A percentile compares a stretch with the other conserved stretches of the same genome.
Conservation (phyloP, 2,888 invertebrate genomes). For the Nymphalis urticae region DNA sequence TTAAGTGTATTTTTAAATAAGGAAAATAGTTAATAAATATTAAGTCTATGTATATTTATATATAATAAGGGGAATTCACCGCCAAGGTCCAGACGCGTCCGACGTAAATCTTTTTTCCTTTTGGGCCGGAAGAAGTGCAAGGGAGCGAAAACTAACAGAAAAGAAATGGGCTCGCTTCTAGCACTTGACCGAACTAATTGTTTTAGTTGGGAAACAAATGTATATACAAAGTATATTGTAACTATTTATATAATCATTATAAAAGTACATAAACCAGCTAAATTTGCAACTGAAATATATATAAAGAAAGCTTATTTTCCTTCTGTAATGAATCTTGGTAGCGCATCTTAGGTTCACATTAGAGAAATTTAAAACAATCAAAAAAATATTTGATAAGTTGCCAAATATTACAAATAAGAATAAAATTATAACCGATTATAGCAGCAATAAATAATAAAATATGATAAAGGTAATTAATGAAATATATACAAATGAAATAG, state of each 20-base stretch:
- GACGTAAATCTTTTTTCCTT: constrained; percentile 70
- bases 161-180: constrained; percentile 59
- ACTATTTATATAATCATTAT: too few relatives aligned
- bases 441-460: constrained; percentile 8
- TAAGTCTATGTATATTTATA: neutral
- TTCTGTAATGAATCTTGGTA: too few relatives aligned
- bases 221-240: constrained; percentile 1
- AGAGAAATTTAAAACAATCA: neutral
- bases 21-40: constrained; percentile 2
- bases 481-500: constrained; percentile 10
- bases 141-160: constrained; percentile 72
- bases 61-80: constrained; percentile 38
- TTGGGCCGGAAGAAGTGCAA: constrained; percentile 67
- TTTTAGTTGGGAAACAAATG: constrained; percentile 48
- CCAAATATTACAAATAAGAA: neutral
- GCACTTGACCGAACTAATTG: constrained; percentile 66
- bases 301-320: too few relatives aligned
- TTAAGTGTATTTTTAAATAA: neutral
- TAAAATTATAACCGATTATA: neutral
- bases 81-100: constrained; percentile 59
- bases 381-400: constrained; percentile 6
- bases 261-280: too few relatives aligned
- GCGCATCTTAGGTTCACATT: neutral
- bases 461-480: neutral
- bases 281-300: too few relatives aligned